A percentile compares a stretch with the other conserved stretches of the same genome.
These are phyloP conservation scores for Escarpia spicata DNA, from an alignment of 2,888 invertebrate species.

Conservation along the genomic window DNA sequence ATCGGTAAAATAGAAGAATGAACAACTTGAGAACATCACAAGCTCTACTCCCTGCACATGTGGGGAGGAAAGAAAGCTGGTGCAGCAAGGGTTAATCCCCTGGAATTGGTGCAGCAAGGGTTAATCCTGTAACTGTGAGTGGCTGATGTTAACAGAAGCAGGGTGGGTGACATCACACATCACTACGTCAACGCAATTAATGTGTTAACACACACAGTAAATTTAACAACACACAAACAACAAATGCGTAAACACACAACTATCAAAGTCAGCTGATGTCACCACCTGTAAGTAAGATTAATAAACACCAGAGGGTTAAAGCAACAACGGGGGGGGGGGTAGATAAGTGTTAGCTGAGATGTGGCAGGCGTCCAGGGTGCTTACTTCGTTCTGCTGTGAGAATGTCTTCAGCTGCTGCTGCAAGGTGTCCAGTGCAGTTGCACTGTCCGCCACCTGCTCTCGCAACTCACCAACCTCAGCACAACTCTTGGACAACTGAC, in stretches of 20 bases:
- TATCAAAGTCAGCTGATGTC: not conserved
- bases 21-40: not conserved
- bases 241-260: not conserved
- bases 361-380: not conserved
- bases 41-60: not conserved
- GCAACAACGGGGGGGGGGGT: not conserved
- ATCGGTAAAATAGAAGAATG: not conserved
- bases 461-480: not conserved
- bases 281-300: constrained; percentile 4
- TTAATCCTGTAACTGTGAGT: not conserved
- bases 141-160: not conserved
- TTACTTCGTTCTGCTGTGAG: not conserved
- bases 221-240: not conserved
- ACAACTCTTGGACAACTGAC: not conserved
- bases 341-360: not conserved
- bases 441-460: not conserved
- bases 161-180: not conserved
- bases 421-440: not conserved
- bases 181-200: not conserved
- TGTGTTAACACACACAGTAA: not conserved
- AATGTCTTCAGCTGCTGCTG: not conserved
- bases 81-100: not conserved
- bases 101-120: not conserved
- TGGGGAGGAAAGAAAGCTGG: not conserved
- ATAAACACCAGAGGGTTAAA: not conserved